Percentiles rank a stretch among this genome's conserved stretches.
Conservation (phyloP, 1,140 invertebrate species). For the Panulirus ornatus region DNA sequence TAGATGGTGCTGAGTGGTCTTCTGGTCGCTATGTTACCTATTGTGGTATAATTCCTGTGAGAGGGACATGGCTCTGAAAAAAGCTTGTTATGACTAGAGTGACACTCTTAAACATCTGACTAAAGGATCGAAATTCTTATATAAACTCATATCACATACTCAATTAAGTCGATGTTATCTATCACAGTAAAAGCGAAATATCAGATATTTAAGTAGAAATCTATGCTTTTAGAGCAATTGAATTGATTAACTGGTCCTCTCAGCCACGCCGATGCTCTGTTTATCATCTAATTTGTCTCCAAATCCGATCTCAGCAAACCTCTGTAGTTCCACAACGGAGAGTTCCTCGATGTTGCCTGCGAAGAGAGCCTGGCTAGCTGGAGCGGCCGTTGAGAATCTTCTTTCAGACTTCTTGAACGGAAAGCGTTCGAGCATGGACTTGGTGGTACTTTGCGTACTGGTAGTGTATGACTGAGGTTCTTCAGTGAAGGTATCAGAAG, state of each 20-base stretch:
- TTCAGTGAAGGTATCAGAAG: neutral
- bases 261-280: neutral
- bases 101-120: no score
- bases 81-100: no score
- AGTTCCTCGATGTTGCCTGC: slow-evolving; percentile 15
- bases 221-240: no score
- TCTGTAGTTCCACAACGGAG: slow-evolving; percentile 36
- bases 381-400: neutral
- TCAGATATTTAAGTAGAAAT: no score
- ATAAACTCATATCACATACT: no score
- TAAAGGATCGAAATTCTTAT: no score
- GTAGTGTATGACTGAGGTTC: neutral
- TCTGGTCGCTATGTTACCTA: no score
- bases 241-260: neutral
- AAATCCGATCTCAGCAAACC: slow-evolving; percentile 29
- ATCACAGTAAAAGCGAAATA: no score
- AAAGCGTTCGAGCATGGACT: slow-evolving; percentile 20
- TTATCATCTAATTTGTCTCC: slow-evolving; percentile 4
- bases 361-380: neutral
- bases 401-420: slow-evolving; percentile 1
- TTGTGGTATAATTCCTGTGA: no score
- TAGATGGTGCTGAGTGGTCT: no score
- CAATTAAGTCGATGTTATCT: no score
- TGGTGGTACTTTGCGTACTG: neutral
- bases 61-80: no score